Evolutionary conservation across 2,888 invertebrate species (phyloP).

Genomic region (Mystacides longicornis): DNA sequence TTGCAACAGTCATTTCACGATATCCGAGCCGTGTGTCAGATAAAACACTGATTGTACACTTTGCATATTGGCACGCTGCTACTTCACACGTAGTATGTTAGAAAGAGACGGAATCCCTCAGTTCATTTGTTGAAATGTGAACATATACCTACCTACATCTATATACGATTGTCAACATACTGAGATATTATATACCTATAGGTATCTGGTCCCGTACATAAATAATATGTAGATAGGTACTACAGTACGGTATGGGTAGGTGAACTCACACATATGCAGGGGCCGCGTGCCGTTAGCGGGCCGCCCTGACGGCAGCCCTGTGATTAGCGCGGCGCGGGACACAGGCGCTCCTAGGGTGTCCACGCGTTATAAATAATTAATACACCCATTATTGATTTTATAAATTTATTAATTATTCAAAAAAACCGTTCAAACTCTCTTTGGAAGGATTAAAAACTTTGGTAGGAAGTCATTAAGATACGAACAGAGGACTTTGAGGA

Average conservation of each 20-base stretch:
- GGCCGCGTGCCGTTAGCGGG: slow-evolving; percentile 14
- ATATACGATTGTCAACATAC: not conserved
- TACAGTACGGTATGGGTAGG: not conserved
- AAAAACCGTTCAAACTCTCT: too few relatives aligned
- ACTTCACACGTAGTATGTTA: not conserved
- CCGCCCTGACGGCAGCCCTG: slow-evolving; percentile 15
- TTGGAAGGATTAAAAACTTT: too few relatives aligned
- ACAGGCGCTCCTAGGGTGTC: slow-evolving; percentile 8
- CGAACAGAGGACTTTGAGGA: too few relatives aligned
- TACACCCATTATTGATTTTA: too few relatives aligned
- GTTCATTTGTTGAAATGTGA: not conserved
- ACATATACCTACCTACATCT: not conserved
- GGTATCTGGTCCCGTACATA: too few relatives aligned
- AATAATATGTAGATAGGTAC: not conserved
- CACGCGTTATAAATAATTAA: too few relatives aligned
- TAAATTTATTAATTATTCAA: too few relatives aligned
- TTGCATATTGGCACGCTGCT: not conserved
- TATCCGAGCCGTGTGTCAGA: not conserved
- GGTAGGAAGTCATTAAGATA: too few relatives aligned
- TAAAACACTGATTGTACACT: not conserved
- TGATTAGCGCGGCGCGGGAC: slow-evolving; percentile 19
- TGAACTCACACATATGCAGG: slow-evolving; percentile 5
- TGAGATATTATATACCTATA: too few relatives aligned
- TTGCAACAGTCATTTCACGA: too few relatives aligned
- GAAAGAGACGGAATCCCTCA: not conserved